Base-by-base conservation (phyloP, 2,113 vertebrate species). In the Hiodon tergisus region DNA sequence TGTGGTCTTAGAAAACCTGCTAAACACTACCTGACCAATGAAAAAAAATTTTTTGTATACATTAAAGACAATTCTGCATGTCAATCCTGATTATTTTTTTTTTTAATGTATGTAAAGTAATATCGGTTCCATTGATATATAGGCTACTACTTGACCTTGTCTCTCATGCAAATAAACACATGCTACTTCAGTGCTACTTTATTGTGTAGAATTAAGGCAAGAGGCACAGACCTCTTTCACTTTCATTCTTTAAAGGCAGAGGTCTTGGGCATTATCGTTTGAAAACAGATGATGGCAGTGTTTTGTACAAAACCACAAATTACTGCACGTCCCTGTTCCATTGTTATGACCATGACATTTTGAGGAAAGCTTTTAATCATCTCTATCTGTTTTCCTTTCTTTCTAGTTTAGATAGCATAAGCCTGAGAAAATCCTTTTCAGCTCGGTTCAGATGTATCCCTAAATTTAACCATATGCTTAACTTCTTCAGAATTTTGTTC, bases 211-310 rank as follows among this genome's bases (percentile, higher is more conserved):
- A 31, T 31, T 31, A 31, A 31, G 31, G 31, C 31, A 16, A 51
- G 7, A 52, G 13, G 66, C 48, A 3, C 6, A 6, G 13, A 6
- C 48, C n/a, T 52, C 2, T 50, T 67, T 67, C 66, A 51, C 52
- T 68, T 68, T 52, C 16, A 14, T n/a, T 68, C 11, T 52, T 6
- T 52, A 52, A 31, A 0, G 7, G 31, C 8, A 3, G 6, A 69
- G 57, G 31, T 59, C 17, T 59, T 71, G 13, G 17, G 72, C 51
- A 54, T 17, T 74, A n/a, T 74, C 72, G 17, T 48, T 16, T 10
- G 16, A 31, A 14, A 66, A 74, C 72, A 74, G 72, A 74, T 53
- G 72, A 54, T 66, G 72, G 72, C 72, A 74, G 72, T 74, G 72
- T 74, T 74, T 66, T 74, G 72, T 74, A 54, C 16, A 67, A 55